Conservation (phyloP, 2,113 vertebrate species). For the Prolemur simus region DNA sequence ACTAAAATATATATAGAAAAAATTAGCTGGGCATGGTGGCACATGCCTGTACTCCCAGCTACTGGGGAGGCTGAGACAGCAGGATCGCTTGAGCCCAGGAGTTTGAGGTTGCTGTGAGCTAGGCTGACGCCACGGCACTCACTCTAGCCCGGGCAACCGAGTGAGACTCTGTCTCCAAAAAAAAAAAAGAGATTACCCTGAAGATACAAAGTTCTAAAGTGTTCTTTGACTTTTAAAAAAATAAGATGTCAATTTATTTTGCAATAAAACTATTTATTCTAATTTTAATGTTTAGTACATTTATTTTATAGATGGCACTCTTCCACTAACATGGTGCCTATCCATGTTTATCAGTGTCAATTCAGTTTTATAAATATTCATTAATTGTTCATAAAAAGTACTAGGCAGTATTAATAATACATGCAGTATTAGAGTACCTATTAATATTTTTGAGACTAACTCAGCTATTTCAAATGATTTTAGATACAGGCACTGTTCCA, state of each 20-base stretch:
- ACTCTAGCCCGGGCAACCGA: too few species aligned
- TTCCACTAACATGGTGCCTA: neutral
- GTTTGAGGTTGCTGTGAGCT: too few species aligned
- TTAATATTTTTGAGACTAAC: slow-evolving; percentile 73
- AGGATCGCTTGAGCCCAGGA: too few species aligned
- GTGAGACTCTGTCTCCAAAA: too few species aligned
- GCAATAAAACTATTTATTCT: neutral
- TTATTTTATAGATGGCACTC: neutral
- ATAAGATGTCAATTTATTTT: neutral
- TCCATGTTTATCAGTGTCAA: neutral
- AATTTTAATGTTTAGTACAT: neutral
- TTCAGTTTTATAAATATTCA: slow-evolving; percentile 55
- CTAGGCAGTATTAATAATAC: slow-evolving; percentile 57
- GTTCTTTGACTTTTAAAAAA: slow-evolving; percentile 8
- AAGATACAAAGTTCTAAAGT: neutral
- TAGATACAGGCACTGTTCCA: slow-evolving; percentile 53
- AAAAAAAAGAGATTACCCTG: neutral
- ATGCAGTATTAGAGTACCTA: slow-evolving; percentile 52
- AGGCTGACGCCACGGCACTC: too few species aligned
- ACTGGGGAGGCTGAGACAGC: too few species aligned
- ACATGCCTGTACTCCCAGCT: too few species aligned
- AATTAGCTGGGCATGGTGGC: too few species aligned
- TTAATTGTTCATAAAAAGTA: slow-evolving; percentile 43
- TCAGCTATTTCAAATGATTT: slow-evolving; percentile 64
- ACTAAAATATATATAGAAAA: too few species aligned